These are phyloP conservation scores for Trogon melanurus DNA, from an alignment of 2,113 vertebrate species.

Conservation along the genomic window DNA sequence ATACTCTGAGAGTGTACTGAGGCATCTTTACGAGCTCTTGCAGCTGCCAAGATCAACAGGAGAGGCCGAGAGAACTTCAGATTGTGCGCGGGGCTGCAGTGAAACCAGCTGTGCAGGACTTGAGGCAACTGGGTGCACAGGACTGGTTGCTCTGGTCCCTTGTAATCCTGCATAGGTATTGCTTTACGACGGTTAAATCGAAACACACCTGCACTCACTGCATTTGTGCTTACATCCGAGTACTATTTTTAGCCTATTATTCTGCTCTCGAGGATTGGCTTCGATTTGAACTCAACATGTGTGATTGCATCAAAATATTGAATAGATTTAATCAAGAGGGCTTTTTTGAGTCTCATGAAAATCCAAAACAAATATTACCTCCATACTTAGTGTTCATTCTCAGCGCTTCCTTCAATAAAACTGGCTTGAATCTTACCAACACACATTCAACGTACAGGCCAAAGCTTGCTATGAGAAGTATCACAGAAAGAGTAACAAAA, in stretches of 20 bases:
- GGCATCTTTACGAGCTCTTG: not conserved
- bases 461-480: not conserved
- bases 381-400: not conserved
- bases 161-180: not conserved
- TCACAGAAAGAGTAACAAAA: not conserved
- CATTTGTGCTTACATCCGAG: not conserved
- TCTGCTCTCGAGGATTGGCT: not conserved
- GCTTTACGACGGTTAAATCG: not conserved
- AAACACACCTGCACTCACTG: not conserved
- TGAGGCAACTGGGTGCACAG: not conserved
- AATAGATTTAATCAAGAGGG: not conserved
- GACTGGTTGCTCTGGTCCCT: not conserved
- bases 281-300: not conserved
- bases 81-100: fast-evolving
- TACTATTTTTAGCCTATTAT: not conserved
- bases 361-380: not conserved
- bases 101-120: not conserved
- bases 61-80: not conserved
- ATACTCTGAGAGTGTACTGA: not conserved
- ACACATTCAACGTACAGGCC: not conserved
- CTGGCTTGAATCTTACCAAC: not conserved
- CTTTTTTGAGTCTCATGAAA: not conserved
- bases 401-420: not conserved
- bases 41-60: not conserved
- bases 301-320: not conserved